A percentile compares a stretch with the other conserved stretches of the same genome.
These are phyloP conservation scores for Xestobium rufovillosum DNA, from an alignment of 2,888 invertebrate genomes.

Conservation along the genomic window DNA sequence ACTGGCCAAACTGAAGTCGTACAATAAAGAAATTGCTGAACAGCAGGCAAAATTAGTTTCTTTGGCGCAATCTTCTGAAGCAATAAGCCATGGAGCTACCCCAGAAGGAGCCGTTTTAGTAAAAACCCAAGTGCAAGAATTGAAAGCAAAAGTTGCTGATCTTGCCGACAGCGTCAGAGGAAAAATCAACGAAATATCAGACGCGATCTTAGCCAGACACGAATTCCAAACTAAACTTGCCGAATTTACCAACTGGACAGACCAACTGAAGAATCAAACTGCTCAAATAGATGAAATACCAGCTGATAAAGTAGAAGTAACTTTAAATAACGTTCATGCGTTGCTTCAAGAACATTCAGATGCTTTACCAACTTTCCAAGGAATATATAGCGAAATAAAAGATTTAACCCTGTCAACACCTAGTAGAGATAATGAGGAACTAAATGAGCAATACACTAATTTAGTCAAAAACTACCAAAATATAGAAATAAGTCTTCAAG, in stretches of 20 bases:
- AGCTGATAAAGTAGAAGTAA: conserved; percentile 72
- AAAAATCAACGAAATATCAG: conserved; percentile 73
- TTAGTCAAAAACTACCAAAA: conserved; percentile 71
- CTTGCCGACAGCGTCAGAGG: conserved; percentile 69
- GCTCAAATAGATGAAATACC: conserved; percentile 74
- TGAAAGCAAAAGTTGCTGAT: conserved; percentile 66
- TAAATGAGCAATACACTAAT: conserved; percentile 69
- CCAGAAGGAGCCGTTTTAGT: conserved; percentile 68
- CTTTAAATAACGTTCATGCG: conserved; percentile 70
- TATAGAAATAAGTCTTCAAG: conserved; percentile 64
- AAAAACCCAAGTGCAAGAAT: conserved; percentile 63
- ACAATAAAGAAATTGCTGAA: conserved; percentile 77
- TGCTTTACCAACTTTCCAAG: conserved; percentile 68
- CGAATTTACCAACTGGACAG: conserved; percentile 75
- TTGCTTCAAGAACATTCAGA: conserved; percentile 79
- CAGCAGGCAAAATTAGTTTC: conserved; percentile 77
- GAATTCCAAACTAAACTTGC: conserved; percentile 74
- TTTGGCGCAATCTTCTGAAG: conserved; percentile 72
- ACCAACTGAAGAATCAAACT: conserved; percentile 61
- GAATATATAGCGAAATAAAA: conserved; percentile 77
- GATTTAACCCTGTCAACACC: conserved; percentile 61
- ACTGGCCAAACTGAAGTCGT: conserved; percentile 67
- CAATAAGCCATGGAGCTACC: conserved; percentile 66
- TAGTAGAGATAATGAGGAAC: conserved; percentile 64
- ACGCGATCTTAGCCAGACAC: conserved; percentile 72